Base-by-base conservation (phyloP, 2,888 invertebrate species). In the Dermolepida albohirtum region DNA sequence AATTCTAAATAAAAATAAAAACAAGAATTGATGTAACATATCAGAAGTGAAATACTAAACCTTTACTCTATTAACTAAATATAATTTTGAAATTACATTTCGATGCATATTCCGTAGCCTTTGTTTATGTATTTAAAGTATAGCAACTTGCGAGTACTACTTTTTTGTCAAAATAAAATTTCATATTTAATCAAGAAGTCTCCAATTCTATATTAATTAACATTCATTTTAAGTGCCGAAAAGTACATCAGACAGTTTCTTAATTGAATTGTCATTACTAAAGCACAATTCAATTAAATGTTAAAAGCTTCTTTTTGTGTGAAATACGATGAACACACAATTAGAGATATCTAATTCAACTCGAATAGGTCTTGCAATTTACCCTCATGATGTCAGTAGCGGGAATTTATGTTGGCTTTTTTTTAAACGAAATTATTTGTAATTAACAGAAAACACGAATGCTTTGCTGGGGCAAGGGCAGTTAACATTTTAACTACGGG, bases 351-450 rank as follows among this genome's bases (percentile, higher is more conserved):
- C 17, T 49, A 62, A 47, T 47, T 47, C 49, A 34, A 34, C 17
- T 34, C 47, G 11, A 16, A 59, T 59, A 47, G 47, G 40, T 55
- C 17, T 11, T 8, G 55, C 34, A 44, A 59, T 47, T 47, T 59
- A 29, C 59, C 59, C 59, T 62, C 47, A 62, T 62, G 59, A 47
- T 54, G 47, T 47, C 59, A 34, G 47, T 12, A 16, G 16, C 34
- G 6, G 11, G 29, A 47, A 62, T 62, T 62, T 62, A 62, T 62
- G 59, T 5, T 12, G 47, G 14, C 17, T 29, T 62, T 62, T 62
- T 57, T 62, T 47, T 47, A 62, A 62, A 47, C 59, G 11, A 39
- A 47, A 49, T 47, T 62, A 62, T 62, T 62, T 47, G 44, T 47
- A 62, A 62, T 62, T 62, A 62, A 62, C 47, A 43, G 49, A 62